Conservation (phyloP, 2,113 vertebrate genomes). For the Elgaria multicarinata region DNA sequence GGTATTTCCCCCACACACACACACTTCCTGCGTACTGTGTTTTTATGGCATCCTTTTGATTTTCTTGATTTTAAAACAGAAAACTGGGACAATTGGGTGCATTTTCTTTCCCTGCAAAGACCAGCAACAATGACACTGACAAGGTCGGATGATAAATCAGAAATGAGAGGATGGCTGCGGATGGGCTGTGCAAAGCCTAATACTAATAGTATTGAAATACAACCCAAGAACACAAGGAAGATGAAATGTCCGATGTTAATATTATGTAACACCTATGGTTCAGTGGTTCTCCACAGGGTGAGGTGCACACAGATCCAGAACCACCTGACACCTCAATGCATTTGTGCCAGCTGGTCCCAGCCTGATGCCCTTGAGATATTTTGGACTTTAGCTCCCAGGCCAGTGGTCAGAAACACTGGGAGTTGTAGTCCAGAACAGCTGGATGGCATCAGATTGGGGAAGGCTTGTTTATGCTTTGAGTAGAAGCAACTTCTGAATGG, state of each 20-base stretch:
- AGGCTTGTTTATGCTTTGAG: no score
- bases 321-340: no score
- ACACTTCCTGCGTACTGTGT: conserved; percentile 22
- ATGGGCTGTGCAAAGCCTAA: conserved; percentile 12
- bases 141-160: conserved; percentile 22
- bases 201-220: not conserved
- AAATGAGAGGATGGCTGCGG: conserved; percentile 19
- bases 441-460: no score
- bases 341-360: no score
- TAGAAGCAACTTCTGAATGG: no score
- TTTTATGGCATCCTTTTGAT: conserved; percentile 5
- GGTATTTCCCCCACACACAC: conserved; percentile 23
- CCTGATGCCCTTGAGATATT: no score
- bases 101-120: not conserved
- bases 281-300: no score
- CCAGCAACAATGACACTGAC: conserved; percentile 10
- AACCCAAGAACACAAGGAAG: not conserved
- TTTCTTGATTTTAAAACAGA: conserved; percentile 14
- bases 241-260: not conserved
- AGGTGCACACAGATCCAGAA: no score
- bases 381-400: no score
- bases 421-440: no score
- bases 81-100: not conserved
- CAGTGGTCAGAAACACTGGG: no score
- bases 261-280: no score